Evolutionary conservation across 1,140 invertebrate species (phyloP).

Genomic region (Saccostrea echinata): DNA sequence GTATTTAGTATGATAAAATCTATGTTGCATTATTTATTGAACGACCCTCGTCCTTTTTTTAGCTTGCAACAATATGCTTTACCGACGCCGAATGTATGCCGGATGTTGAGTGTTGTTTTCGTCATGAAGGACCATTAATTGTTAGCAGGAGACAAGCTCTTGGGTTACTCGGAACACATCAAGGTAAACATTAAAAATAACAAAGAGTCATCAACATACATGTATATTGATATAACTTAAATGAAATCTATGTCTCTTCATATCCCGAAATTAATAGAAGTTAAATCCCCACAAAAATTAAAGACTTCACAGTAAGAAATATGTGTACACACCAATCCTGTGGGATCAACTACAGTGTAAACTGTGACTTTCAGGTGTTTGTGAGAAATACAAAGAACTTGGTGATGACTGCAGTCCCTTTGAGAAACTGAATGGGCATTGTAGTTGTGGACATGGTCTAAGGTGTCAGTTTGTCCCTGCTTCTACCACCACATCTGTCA

Average conservation of each 20-base stretch:
- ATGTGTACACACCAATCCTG: too few relatives aligned
- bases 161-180: not conserved
- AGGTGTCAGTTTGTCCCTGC: conserved; percentile 44
- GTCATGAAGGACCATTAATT: conserved; percentile 48
- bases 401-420: conserved; percentile 40
- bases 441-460: conserved; percentile 43
- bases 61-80: conserved; percentile 1
- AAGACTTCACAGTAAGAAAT: too few relatives aligned
- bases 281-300: too few relatives aligned
- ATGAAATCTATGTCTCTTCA: too few relatives aligned
- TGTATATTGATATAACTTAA: too few relatives aligned
- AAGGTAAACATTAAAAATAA: too few relatives aligned
- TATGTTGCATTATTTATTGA: too few relatives aligned
- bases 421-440: conserved; percentile 45
- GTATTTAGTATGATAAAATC: too few relatives aligned
- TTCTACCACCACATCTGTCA: not conserved
- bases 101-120: conserved; percentile 40
- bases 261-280: too few relatives aligned
- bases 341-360: too few relatives aligned
- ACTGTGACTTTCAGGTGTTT: conserved; percentile 26
- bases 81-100: conserved; percentile 36
- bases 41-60: too few relatives aligned
- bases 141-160: conserved; percentile 30
- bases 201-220: too few relatives aligned
- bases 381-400: conserved; percentile 40